Evolutionary conservation across 2,888 invertebrate species (phyloP).

Genomic region (Dryadula phaetusa): DNA sequence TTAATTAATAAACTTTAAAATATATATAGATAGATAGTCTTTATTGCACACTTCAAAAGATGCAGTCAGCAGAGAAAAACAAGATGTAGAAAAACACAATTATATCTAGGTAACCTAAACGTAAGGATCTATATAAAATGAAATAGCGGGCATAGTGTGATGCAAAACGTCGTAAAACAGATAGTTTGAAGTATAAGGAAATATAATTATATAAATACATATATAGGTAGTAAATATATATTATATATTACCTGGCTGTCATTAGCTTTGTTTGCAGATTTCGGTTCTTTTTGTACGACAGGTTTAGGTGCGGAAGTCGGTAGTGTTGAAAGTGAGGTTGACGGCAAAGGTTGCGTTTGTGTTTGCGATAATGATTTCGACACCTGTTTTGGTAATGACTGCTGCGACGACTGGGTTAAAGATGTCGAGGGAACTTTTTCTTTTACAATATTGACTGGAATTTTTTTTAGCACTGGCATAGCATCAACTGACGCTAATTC

Average conservation of each 20-base stretch:
- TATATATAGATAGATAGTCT: too few species aligned
- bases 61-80: too few species aligned
- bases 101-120: too few species aligned
- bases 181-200: too few species aligned
- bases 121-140: too few species aligned
- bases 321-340: not conserved
- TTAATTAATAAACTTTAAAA: too few species aligned
- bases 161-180: too few species aligned
- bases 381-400: slow-evolving; percentile 10
- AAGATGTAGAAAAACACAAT: too few species aligned
- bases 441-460: slow-evolving; percentile 27
- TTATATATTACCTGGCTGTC: slow-evolving; percentile 50
- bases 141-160: too few species aligned
- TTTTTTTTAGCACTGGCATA: slow-evolving; percentile 53
- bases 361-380: not conserved
- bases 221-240: not conserved
- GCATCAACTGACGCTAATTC: slow-evolving; percentile 60
- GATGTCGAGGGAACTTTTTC: slow-evolving; percentile 16
- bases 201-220: too few species aligned
- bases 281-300: slow-evolving; percentile 1
- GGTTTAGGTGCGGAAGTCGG: not conserved
- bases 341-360: not conserved
- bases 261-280: slow-evolving; percentile 22
- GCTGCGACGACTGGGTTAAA: not conserved
- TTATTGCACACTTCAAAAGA: too few species aligned